Evolutionary conservation across 2,113 vertebrate species (phyloP), one percentile per base, ranked within the genome.

Genomic region (Cyanoderma ruficeps): DNA sequence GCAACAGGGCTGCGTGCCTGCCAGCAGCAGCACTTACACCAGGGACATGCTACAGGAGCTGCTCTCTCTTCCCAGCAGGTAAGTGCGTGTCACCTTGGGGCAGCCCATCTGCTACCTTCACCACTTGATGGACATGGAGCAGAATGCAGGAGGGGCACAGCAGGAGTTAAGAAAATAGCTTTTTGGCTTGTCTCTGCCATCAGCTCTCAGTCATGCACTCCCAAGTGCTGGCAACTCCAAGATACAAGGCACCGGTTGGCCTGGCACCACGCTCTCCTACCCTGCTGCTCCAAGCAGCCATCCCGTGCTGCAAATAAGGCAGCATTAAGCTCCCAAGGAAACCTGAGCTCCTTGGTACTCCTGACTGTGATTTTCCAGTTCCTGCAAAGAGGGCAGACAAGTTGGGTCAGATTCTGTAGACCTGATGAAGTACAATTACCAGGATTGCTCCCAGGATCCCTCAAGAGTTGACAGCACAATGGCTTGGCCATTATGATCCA

Each of bases 71-170:
- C 83, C 68, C 53, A 12, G 60, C 90, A 89, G 83, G 91, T 89
- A 49, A 90, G 68, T 57, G 11, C 24, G 71, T 74, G 63, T 78
- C 94, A 94, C 86, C 87, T 84, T 23, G 78, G 94, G 86, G 81
- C 75, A 88, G 83, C 88, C 94, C 96, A 96, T 95, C 93, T 95
- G 96, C 84, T 82, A 22, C 35, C 72, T 70, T 74, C 75, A 25
- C 35, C 39, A 56, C 52, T 23, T 35, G 78, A 81, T 22, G 78
- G 78, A 74, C 92, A 87, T 0, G 2, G 50, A 83, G 50, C 7
- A 30, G 47, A 27, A 72, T 33, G 59, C 47, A 55, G 79, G 37
- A 92, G 59, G 33, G 37, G 78, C 83, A 52, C 90, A 87, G 82
- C 93, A 86, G 80, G 85, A 89, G 83, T 46, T 75, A 41, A 87